Base-by-base conservation (phyloP, 2,113 vertebrate genomes). In the Struthidea cinerea region DNA sequence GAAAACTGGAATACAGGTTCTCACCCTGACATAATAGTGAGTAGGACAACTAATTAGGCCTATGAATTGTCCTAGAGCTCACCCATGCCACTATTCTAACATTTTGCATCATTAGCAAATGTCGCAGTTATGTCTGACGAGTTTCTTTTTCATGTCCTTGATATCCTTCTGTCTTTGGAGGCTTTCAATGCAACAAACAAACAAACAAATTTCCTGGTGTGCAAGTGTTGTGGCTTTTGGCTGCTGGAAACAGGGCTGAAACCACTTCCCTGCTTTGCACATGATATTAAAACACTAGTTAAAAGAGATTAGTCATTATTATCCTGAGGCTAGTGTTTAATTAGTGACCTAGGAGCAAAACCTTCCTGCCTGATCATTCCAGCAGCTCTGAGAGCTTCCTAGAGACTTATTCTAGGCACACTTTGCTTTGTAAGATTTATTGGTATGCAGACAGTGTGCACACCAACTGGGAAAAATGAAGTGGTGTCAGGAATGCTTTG, bases 401-500 rank as follows among this genome's bases (percentile, higher is more conserved):
- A 46, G 42, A 59, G 33, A 28, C 21, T 90, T 50, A 37, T 44
- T 76, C 47, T 30, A 61, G 42, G 26, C 50, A 78, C 30, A 16
- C 16, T 82, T 79, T 89, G 10, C 52, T 65, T 49, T 35, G 11
- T 68, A 41, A 67, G 39, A 44, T n/a, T 16, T 80, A 41, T 94
- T 86, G 88, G 12, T 67, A 93, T 86, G 94, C 93, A 94, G 93
- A 83, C 55, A 78, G 59, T 6, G 24, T 86, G 68, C 63, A 24
- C 39, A 23, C 55, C 3, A 16, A n/a, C 52, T 81, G 85, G 85
- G 75, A 74, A 67, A 87, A 92, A 88, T 81, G 67, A 93, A 71
- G 70, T n/a, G 27, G 55, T 86, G 79, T 92, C 83, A 74, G 88
- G 71, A 86, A 95, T 74, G 22, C 44, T 92, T 92, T 91, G 59